phyloP scores from a whole-genome alignment of 23 tunicate genomes.

The Oikopleura dioica region DNA sequence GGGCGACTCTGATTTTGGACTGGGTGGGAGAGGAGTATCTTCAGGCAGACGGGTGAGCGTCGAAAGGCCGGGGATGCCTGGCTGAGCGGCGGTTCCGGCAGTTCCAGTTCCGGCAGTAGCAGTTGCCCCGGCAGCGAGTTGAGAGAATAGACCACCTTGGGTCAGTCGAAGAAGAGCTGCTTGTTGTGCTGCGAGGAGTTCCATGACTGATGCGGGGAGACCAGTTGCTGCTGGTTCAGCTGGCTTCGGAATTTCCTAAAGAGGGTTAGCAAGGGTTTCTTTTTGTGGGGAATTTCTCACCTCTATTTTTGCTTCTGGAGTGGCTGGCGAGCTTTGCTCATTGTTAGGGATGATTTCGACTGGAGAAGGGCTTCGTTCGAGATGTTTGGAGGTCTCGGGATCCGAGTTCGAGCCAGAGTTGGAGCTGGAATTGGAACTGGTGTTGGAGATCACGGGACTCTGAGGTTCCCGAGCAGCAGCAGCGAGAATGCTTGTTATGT shows the following conservation, averaged over 20 bases:
- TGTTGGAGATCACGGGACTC: neutral
- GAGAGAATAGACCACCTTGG: neutral
- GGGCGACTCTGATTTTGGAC: neutral
- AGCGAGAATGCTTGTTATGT: neutral
- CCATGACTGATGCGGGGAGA: neutral
- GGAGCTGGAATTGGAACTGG: conserved; percentile 2
- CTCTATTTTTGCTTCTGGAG: too few species aligned
- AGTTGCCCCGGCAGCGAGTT: too few species aligned
- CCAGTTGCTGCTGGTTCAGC: too few species aligned
- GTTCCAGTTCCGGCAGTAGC: too few species aligned
- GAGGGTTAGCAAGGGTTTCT: too few species aligned
- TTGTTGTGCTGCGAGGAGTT: neutral
- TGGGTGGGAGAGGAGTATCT: too few species aligned
- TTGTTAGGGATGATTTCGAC: neutral
- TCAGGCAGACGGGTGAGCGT: too few species aligned
- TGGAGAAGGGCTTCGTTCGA: too few species aligned
- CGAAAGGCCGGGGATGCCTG: neutral
- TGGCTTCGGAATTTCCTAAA: too few species aligned
- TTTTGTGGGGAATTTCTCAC: too few species aligned
- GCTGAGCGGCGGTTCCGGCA: neutral
- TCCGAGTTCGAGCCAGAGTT: conserved; percentile 12
- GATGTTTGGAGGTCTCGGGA: too few species aligned
- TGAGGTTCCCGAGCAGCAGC: neutral
- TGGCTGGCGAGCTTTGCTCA: too few species aligned
- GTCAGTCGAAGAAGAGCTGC: neutral